Base-by-base conservation (phyloP, 2,888 invertebrate species). In the Drosophila fungiperda region DNA sequence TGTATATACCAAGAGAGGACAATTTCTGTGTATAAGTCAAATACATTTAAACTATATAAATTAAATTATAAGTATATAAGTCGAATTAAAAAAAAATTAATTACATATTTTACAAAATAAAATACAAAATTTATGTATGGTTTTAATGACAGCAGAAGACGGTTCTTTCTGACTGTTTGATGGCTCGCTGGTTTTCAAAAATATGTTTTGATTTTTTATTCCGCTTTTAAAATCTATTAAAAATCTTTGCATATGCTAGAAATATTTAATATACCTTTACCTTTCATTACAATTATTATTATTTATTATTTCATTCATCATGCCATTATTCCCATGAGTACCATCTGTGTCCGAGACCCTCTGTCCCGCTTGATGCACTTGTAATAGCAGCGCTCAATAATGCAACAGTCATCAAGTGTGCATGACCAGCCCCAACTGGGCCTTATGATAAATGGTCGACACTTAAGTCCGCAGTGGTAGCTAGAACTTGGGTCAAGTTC, bases 401-500 rank as follows among this genome's bases (percentile, higher is more conserved):
- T 57, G 76, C 80, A 76, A 76, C 75, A 79, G 68, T 55, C 59
- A 61, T 42, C 52, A 52, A 29, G 53, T 32, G 50, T 26, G 42
- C 40, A 59, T 59, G 62, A 57, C 50, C 60, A 36, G 23, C 38
- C 40, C 68, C 67, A 58, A 33, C 29, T 35, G 73, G 63, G 54
- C 36, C 62, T 40, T 63, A 71, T 83, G 81, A 82, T 89, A 80
- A 82, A 82, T 83, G 64, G 67, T 59, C 60, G 17, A 20, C 58
- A 55, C 50, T 79, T 67, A 62, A 53, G 59, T 20, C 45, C 40
- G 66, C 38, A 63, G 69, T 35, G 33, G 17, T 40, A 59, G 48
- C 62, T 58, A 50, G 6, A 29, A 55, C 73, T 89, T 67, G 87
- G 83, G 89, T 83, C 83, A 83, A 83, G 83, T 83, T 83, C 83